phyloP scores from a whole-genome alignment of 2,797 vertebrate species.

The Apodemus agrarius region DNA sequence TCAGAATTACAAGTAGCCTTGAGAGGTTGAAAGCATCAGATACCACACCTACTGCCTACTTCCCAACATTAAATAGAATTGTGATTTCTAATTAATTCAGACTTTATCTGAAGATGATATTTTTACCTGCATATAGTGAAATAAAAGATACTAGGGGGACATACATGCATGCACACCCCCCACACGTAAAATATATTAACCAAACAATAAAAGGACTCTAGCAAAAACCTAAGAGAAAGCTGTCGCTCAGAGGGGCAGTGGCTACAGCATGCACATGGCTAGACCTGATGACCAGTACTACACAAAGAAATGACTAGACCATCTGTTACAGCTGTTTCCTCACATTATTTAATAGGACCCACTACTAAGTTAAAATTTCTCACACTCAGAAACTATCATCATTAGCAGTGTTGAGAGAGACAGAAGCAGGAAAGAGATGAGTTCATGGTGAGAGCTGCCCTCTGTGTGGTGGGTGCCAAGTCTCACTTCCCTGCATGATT shows the following conservation, averaged over 20 bases:
- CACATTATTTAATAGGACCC: constrained; percentile 15
- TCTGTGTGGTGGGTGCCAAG: not conserved
- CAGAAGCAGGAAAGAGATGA: not conserved
- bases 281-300: not conserved
- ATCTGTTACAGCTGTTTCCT: not conserved
- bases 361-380: constrained; percentile 44
- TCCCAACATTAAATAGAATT: not conserved
- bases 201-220: not conserved
- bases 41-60: not conserved
- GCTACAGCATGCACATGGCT: not conserved
- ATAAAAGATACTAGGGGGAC: not conserved
- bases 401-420: not conserved
- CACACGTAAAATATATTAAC: not conserved
- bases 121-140: constrained; percentile 12
- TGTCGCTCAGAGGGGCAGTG: not conserved
- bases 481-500: not conserved
- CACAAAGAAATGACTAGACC: not conserved
- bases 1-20: constrained; percentile 46
- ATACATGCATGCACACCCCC: not conserved
- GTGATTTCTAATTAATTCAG: not conserved
- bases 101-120: constrained; percentile 9
- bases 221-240: not conserved
- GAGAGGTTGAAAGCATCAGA: not conserved
- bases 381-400: constrained; percentile 20
- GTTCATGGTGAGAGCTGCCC: not conserved